Base-by-base conservation (phyloP, 2,113 vertebrate genomes). In the Archocentrus centrarchus region DNA sequence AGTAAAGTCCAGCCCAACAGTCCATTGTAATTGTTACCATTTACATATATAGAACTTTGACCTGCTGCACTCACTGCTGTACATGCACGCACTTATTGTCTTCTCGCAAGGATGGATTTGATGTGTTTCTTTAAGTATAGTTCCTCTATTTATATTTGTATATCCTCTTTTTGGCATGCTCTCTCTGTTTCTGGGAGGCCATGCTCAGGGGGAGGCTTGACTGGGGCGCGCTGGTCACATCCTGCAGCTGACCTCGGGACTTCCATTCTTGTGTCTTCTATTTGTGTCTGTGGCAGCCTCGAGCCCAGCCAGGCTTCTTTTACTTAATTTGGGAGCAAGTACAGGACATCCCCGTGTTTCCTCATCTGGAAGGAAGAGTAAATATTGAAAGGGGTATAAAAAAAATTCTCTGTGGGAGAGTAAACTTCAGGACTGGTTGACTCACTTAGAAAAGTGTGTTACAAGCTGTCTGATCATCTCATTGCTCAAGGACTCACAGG, bases 181-280 rank as follows among this genome's bases (percentile, higher is more conserved):
- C 24, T 73, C 47, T 14, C 47, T 55, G 47, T n/a, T 73, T 73
- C 53, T 73, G 18, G 47, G 68, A 73, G 27, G 47, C 53, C 47
- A 2, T 55, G 68, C 47, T 73, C 6, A 7, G 10, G 20, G 44
- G 47, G 44, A 18, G 47, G 66, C 44, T 2, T 53, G 14, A n/a
- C 27, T 73, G 18, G 68, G n/a, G 0, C 18, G 1, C 47, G 20
- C 6, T n/a, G 47, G 68, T 73, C 27, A 73, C 47, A 73, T 73
- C 68, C 47, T 73, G 47, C 47, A 55, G 17, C 24, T 70, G 66
- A 70, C 44, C 66, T 53, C 1, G 1, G 66, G 44, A 70, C 10
- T 70, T 70, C 44, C 24, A 6, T 53, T 70, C 66, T 70, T 70
- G 44, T 53, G 24, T 70, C 44, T 53, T 70, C 44, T 70, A 70